Evolutionary conservation across 2,113 vertebrate genomes (phyloP), one percentile per base, ranked within the genome.

Genomic region (Rhabdornis inornatus): DNA sequence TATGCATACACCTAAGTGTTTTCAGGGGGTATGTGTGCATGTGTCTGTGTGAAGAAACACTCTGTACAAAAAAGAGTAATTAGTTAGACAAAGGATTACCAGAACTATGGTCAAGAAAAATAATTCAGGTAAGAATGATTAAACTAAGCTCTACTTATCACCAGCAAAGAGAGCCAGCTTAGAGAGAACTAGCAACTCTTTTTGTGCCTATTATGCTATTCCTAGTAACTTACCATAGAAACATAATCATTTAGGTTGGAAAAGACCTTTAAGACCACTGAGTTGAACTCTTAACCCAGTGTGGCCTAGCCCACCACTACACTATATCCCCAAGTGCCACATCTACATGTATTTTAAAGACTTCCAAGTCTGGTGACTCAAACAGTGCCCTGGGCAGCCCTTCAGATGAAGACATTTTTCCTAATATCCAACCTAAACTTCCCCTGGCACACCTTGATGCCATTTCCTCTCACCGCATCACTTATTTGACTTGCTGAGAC

Each of bases 1-100:
- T 1, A 1, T 17, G 30, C 6, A 9, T 2, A 13, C 6, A 11
- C 0, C 6, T 21, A 12, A 30, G 25, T n/a, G 30, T 6, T n/a
- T 42, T 56, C 1, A 2, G 16, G 11, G 30, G 3, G 9, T 1
- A 4, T 10, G 15, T 7, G 9, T 13, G 37, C 3, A 5, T 0
- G 0, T 2, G 3, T 6, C 37, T 14, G 9, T 35, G 24, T 31
- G 18, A 83, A 69, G 21, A 83, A 47, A 77, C 9, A 20, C 21
- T 45, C 30, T 27, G 35, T 10, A 44, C 11, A n/a, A 17, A 69
- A 87, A 64, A 60, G 13, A 6, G 15, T 47, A 70, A 6, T 2
- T 28, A 78, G 7, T 25, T 33, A n/a, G 11, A 33, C 2, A 7
- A 94, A 60, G 27, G 37, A 84, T 80, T 53, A 65, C 6, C 45